Percentiles rank a stretch among this genome's conserved stretches.
Evolutionary conservation across 2,888 invertebrate genomes (phyloP).

Genomic region (Spisula solida): DNA sequence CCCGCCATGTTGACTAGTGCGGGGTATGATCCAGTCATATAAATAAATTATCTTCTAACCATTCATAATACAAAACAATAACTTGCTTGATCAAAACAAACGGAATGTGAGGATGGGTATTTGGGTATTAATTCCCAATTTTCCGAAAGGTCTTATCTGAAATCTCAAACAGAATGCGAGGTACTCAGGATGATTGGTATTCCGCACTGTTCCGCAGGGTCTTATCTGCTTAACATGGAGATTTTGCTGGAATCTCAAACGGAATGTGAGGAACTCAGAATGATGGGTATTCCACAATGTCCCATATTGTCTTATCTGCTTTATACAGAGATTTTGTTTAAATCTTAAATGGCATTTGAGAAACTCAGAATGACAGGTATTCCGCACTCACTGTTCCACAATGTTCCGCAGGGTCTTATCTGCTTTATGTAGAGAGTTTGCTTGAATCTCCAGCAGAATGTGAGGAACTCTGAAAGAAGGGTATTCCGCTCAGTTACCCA

Average conservation of each 20-base stretch:
- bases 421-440: not conserved
- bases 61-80: slow-evolving; percentile 16
- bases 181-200: slow-evolving; percentile 21
- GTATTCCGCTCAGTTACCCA: too few species aligned
- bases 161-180: not conserved
- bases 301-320: too few species aligned
- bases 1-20: slow-evolving; percentile 5
- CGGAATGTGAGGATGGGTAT: slow-evolving; percentile 3
- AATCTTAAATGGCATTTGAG: too few species aligned
- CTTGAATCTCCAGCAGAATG: not conserved
- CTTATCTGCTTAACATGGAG: not conserved
- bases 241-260: not conserved
- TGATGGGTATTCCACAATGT: too few species aligned
- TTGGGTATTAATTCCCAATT: too few species aligned
- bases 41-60: not conserved
- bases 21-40: not conserved
- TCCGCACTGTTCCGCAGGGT: slow-evolving; percentile 20
- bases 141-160: too few species aligned
- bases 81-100: not conserved
- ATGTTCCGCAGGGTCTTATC: slow-evolving; percentile 27
- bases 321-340: too few species aligned
- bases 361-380: too few species aligned
- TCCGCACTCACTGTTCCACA: too few species aligned
- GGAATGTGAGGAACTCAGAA: too few species aligned
- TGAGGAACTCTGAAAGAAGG: too few species aligned